These are phyloP conservation scores for Rhamphomyia laevipes DNA, from an alignment of 2,888 invertebrate genomes.

Conservation along the genomic window DNA sequence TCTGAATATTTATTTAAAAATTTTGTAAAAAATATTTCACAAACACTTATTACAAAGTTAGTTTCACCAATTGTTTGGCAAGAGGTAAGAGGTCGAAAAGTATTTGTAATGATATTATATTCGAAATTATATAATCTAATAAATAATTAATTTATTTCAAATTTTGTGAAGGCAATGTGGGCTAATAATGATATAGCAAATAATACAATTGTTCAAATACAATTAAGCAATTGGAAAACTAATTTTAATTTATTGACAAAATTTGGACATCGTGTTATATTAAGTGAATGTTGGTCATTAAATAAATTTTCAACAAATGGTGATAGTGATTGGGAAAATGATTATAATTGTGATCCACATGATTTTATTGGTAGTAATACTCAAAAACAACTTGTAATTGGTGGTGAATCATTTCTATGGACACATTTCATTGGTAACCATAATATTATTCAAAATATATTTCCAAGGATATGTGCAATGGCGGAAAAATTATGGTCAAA, in stretches of 20 bases:
- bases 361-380: conserved; percentile 39
- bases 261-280: conserved; percentile 51
- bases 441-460: conserved; percentile 50
- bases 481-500: conserved; percentile 77
- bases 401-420: conserved; percentile 93
- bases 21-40: conserved; percentile 51
- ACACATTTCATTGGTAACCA: conserved; percentile 66
- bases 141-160: not conserved
- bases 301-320: conserved; percentile 48
- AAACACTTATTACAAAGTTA: conserved; percentile 40
- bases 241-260: conserved; percentile 41
- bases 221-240: conserved; percentile 43
- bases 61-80: conserved; percentile 63
- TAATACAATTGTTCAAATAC: conserved; percentile 70
- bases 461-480: conserved; percentile 76
- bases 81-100: conserved; percentile 61
- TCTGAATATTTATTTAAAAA: conserved; percentile 52
- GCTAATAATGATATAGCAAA: conserved; percentile 41
- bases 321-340: conserved; percentile 58
- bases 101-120: not conserved
- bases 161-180: conserved; percentile 17
- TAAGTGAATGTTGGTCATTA: conserved; percentile 82
- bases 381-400: conserved; percentile 58
- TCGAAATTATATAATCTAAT: not conserved
- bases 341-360: conserved; percentile 58